Base-by-base conservation (phyloP, 2,797 vertebrate genomes). In the Diplodus sargus region DNA sequence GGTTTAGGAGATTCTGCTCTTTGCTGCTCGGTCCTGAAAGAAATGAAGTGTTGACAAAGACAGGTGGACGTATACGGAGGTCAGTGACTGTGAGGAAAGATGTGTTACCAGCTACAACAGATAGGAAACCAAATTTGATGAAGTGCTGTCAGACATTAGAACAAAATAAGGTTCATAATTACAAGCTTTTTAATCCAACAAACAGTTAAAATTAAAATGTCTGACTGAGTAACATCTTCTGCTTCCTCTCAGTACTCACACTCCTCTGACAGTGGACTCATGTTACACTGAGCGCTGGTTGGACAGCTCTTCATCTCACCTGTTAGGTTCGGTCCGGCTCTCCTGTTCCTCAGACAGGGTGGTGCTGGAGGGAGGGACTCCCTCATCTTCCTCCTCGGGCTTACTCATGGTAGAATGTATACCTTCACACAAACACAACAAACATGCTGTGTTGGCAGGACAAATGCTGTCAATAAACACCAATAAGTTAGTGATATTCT, bases 291-390 rank as follows among this genome's bases (percentile, higher is more conserved):
- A 34, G 34, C 5, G 7, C 5, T 34, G 30, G 30, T 34, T 7
- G 3, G 7, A 47, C n/a, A 56, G 15, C 6, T 49, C 20, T 39
- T 70, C 9, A 16, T 70, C 61, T 58, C 43, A 84, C 82, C 73
- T 76, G 42, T 57, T 13, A 17, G 22, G 2, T 59, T 20, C 1
- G 0, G 1, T 17, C 12, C 23, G n/a, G 34, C 2, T 7, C 0
- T 52, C 20, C 25, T 58, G 17, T 48, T 64, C 53, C 7, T 6
- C 48, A 16, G 17, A 39, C 23, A 18, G 20, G 15, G 43, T 1
- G 16, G 16, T 12, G 47, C 15, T 23, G 16, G 30, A 28, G 14
- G 61, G 3, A 0, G 6, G 52, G 25, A 10, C 18, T 9, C 5
- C 52, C 51, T 17, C 70, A 3, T 52, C 54, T 52, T 60, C 62